These are phyloP conservation scores for Cyphomyrus discorhynchus DNA, from an alignment of 2,113 vertebrate genomes.

Conservation along the genomic window DNA sequence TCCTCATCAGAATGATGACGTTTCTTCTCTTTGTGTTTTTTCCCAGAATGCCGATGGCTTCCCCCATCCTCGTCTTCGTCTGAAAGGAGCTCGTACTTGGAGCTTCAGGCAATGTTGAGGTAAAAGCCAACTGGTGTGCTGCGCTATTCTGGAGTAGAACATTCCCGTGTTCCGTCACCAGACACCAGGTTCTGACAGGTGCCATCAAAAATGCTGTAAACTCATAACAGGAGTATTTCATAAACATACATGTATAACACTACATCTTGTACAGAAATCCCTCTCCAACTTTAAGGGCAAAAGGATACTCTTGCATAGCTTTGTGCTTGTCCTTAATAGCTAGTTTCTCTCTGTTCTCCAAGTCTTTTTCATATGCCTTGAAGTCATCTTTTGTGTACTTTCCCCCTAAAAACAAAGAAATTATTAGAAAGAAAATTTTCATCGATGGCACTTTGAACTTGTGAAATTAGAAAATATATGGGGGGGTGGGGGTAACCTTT, in stretches of 20 bases:
- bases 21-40: constrained; percentile 80
- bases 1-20: constrained; percentile 77
- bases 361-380: constrained; percentile 85
- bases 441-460: background rate
- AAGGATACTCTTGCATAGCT: constrained; percentile 93
- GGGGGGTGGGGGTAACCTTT: constrained; percentile 66
- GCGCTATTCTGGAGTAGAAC: background rate
- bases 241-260: background rate
- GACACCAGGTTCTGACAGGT: background rate
- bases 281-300: background rate
- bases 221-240: background rate
- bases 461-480: background rate
- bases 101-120: constrained; percentile 66
- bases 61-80: constrained; percentile 66
- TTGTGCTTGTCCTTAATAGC: constrained; percentile 83
- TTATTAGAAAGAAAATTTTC: background rate
- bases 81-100: constrained; percentile 81
- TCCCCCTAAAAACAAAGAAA: constrained; percentile 62
- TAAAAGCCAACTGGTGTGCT: constrained; percentile 17
- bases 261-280: background rate
- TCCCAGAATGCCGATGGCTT: constrained; percentile 58
- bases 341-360: constrained; percentile 72
- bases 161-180: background rate
- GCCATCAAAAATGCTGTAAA: background rate
- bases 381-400: constrained; percentile 91